Conservation (phyloP, 2,888 invertebrate species). For the Hypomecis punctinalis region DNA sequence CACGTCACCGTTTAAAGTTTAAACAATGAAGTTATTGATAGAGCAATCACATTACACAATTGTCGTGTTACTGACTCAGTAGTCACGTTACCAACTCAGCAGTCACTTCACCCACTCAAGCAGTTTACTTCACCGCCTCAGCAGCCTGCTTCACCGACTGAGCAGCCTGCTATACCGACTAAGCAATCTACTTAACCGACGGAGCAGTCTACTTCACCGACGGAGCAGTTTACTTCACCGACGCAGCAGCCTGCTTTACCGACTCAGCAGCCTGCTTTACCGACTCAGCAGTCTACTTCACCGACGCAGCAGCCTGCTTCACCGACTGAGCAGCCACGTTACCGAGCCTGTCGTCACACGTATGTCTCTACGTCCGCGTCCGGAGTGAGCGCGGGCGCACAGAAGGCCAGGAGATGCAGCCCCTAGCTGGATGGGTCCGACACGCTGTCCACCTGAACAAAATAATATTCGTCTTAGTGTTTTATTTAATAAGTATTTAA, state of each 20-base stretch:
- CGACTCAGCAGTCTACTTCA: too few species aligned
- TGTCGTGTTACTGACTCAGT: background rate
- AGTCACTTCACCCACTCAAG: background rate
- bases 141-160: background rate
- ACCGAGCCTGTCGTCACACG: slow-evolving; percentile 28
- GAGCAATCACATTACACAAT: background rate
- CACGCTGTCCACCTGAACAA: slow-evolving; percentile 63
- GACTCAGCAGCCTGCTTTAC: too few species aligned
- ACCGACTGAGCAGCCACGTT: background rate
- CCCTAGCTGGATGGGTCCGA: slow-evolving; percentile 71
- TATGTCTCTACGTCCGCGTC: slow-evolving; percentile 52
- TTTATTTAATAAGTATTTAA: background rate
- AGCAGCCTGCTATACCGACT: background rate
- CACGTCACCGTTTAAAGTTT: background rate
- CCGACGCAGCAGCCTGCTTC: too few species aligned
- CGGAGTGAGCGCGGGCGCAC: slow-evolving; percentile 40
- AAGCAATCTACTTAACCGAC: too few species aligned
- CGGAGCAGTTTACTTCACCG: too few species aligned
- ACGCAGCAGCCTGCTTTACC: too few species aligned
- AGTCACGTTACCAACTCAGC: background rate
- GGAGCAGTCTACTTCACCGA: too few species aligned
- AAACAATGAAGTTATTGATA: background rate
- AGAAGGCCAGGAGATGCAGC: slow-evolving; percentile 48
- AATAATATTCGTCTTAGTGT: background rate
- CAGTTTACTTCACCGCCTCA: background rate